Base-by-base conservation (phyloP, 1,140 invertebrate genomes). In the Sipha flava region DNA sequence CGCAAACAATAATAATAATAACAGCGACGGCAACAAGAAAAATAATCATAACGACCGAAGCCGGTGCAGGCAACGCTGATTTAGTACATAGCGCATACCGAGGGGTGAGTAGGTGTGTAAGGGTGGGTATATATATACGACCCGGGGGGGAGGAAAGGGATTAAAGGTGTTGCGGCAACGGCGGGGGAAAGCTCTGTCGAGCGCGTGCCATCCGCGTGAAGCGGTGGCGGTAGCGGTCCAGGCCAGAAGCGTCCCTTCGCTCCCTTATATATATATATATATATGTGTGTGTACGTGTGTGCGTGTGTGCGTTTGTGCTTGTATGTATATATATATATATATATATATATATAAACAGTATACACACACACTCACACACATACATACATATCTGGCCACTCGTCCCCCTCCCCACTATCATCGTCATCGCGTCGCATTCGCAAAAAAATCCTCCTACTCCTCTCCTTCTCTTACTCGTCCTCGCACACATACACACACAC, bases 181-280 rank as follows among this genome's bases (percentile, higher is more conserved):
- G 31, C 18, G n/a, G 21, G 21, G 31, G 37, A 66, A 66, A 66
- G 62, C 62, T 66, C 62, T 23, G 34, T 66, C 34, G 34, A 10
- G 37, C 37, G 62, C 62, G 62, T 66, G 62, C 62, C 37, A 40
- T 66, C 62, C 62, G 34, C 10, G 37, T 43, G 62, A 40, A 66
- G 62, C 62, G n/a, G 34, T 29, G 57, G 16, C 34, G 18, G 9
- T 37, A n/a, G n/a, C n/a, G 31, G 29, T 3, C 31, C 59, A 62
- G 29, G 62, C 62, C 62, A 66, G 62, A 66, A 66, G 62, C 62
- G 62, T 66, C 62, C 34, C 62, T 66, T 66, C 37, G 21, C 34
- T 43, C 37, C 34, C n/a, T 7, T 34, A 21, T n/a, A 21, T 34
- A 62, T 34, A 62, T 34, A 62, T 18, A n/a, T 21, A 26, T 18